These are phyloP conservation scores for Lasius platythorax DNA, from an alignment of 2,888 invertebrate genomes.

Conservation along the genomic window DNA sequence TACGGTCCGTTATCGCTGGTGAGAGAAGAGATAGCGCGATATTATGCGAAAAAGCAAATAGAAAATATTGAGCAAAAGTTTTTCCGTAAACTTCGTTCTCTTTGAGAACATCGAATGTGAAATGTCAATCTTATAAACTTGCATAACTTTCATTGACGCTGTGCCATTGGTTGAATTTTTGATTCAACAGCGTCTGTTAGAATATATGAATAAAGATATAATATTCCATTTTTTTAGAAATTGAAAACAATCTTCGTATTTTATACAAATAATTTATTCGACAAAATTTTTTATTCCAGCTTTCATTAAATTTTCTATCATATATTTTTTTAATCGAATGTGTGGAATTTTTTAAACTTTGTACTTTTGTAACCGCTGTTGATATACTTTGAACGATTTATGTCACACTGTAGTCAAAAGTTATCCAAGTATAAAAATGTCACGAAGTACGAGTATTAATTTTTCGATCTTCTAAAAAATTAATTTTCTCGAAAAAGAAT, in stretches of 20 bases:
- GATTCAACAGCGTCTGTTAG: neutral
- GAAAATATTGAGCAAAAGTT: conserved; percentile 4
- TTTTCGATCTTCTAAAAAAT: neutral
- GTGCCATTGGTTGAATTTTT: neutral
- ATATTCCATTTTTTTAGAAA: neutral
- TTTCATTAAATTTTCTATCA: neutral
- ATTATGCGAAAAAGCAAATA: neutral
- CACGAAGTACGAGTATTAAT: neutral
- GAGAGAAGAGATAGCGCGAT: neutral
- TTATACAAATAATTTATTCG: neutral
- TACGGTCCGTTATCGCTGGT: neutral
- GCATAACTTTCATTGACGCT: neutral
- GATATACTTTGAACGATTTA: neutral
- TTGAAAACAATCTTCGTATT: neutral
- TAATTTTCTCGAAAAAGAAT: neutral
- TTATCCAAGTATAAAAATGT: neutral
- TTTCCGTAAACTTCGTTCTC: neutral
- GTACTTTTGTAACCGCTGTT: neutral
- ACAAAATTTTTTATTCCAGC: neutral
- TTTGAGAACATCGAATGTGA: neutral
- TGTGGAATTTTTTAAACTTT: neutral
- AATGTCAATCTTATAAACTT: neutral
- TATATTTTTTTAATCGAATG: conserved; percentile 4
- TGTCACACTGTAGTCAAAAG: neutral
- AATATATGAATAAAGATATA: conserved; percentile 2